Evolutionary conservation across 2,113 vertebrate genomes (phyloP).

Genomic region (Varanus komodoensis): DNA sequence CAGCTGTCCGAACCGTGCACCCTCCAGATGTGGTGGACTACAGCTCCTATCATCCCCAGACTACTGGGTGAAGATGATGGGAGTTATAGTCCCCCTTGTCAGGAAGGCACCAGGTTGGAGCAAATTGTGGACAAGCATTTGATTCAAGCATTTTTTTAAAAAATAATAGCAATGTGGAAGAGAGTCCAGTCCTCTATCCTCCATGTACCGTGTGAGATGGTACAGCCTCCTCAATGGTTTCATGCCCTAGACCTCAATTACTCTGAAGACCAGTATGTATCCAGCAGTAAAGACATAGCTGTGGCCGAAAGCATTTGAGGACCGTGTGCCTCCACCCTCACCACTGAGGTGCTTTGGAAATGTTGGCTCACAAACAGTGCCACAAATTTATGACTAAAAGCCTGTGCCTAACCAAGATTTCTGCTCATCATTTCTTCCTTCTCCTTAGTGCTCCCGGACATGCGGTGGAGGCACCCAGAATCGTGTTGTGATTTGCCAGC

Average conservation of each 20-base stretch:
- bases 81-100: too few relatives aligned
- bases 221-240: background rate
- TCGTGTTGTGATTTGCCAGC: constrained; percentile 87
- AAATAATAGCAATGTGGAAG: too few relatives aligned
- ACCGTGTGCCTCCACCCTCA: background rate
- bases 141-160: too few relatives aligned
- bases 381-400: background rate
- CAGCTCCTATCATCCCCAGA: too few relatives aligned
- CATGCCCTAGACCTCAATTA: background rate
- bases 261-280: background rate
- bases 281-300: background rate
- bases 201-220: too few relatives aligned
- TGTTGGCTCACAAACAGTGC: background rate
- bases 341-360: background rate
- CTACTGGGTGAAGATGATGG: too few relatives aligned
- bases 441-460: constrained; percentile 85
- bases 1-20: too few relatives aligned
- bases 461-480: constrained; percentile 88
- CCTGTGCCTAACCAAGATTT: background rate
- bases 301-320: background rate
- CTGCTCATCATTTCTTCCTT: constrained; percentile 49
- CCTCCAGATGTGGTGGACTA: too few relatives aligned
- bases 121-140: too few relatives aligned
- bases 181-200: background rate
- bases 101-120: too few relatives aligned